These are phyloP conservation scores for Colossoma macropomum DNA, from an alignment of 2,113 vertebrate species.

Conservation along the genomic window DNA sequence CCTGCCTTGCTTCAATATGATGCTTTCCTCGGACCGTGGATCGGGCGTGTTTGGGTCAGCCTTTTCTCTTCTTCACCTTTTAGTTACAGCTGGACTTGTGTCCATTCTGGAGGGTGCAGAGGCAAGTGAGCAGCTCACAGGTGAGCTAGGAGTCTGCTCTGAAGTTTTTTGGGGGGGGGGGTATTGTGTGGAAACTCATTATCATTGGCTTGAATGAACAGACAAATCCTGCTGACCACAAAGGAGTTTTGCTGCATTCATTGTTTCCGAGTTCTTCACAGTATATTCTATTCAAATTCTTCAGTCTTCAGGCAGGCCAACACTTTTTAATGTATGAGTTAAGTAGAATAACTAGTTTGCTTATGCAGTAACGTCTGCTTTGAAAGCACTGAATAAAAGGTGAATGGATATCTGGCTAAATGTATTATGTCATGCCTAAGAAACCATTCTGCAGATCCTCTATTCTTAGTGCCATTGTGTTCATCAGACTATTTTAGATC, in stretches of 20 bases:
- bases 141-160: conserved; percentile 61
- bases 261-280: no score
- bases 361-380: no score
- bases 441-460: background rate
- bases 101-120: conserved; percentile 58
- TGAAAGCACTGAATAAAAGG: no score
- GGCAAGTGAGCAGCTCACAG: conserved; percentile 59
- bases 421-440: conserved; percentile 4
- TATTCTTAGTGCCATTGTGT: background rate
- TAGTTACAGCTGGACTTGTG: conserved; percentile 66
- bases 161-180: background rate
- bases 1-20: conserved; percentile 65
- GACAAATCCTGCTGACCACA: no score
- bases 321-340: no score
- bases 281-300: no score
- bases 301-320: no score
- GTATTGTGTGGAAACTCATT: no score
- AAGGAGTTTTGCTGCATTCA: no score
- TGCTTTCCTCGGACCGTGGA: conserved; percentile 61
- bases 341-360: no score
- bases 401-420: background rate
- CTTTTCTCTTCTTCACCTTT: conserved; percentile 56
- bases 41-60: conserved; percentile 57
- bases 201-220: no score
- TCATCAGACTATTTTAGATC: background rate